A percentile compares a stretch with the other conserved stretches of the same genome.
phyloP scores from a whole-genome alignment of 2,113 vertebrate genomes.

The Clinocottus analis region DNA sequence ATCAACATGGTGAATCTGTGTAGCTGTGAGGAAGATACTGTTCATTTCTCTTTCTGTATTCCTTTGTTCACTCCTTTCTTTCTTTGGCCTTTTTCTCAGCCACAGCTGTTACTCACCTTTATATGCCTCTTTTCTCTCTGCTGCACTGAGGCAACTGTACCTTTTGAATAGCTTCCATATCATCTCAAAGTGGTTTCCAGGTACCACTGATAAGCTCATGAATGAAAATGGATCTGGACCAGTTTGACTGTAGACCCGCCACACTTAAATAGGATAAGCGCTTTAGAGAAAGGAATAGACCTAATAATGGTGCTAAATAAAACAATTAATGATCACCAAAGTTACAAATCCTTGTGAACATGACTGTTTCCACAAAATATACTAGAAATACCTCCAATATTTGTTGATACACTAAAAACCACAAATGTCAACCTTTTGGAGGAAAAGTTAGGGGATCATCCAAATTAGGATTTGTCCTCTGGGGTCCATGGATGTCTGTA shows the following conservation, averaged over 20 bases:
- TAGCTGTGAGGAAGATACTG: neutral
- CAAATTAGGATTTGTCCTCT: no score
- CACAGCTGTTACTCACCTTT: slow-evolving; percentile 25
- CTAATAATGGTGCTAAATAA: neutral
- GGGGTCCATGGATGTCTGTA: no score
- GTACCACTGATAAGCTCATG: slow-evolving; percentile 12
- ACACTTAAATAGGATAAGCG: no score
- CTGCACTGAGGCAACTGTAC: neutral
- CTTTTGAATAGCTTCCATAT: no score
- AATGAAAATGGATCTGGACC: neutral
- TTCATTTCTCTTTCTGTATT: neutral
- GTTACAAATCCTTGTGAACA: neutral
- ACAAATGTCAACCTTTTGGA: no score
- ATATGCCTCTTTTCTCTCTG: neutral
- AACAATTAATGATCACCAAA: neutral
- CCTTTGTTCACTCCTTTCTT: neutral
- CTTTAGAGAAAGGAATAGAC: no score
- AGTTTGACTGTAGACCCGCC: neutral
- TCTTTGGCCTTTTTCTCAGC: neutral
- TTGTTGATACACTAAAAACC: no score
- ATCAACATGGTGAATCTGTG: neutral
- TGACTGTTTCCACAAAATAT: no score
- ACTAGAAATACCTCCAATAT: no score
- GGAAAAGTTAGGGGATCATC: no score
- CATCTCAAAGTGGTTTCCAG: no score